phyloP scores from a whole-genome alignment of 2,797 vertebrate genomes.

The Mallotus villosus region DNA sequence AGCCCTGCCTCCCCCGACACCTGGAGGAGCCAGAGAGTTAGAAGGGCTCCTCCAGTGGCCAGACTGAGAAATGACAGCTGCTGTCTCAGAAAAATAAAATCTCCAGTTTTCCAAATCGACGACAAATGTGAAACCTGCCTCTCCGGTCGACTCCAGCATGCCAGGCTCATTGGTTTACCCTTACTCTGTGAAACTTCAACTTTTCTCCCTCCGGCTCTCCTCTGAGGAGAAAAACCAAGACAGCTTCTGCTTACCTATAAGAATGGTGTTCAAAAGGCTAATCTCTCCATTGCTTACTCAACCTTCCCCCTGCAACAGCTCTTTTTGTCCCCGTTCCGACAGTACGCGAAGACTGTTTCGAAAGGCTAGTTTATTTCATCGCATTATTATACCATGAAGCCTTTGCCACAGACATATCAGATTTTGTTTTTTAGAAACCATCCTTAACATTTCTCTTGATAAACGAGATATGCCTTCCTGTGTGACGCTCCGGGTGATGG shows the following conservation, averaged over 20 bases:
- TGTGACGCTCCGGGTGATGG: slow-evolving; percentile 43
- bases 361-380: slow-evolving; percentile 66
- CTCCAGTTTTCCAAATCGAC: background rate
- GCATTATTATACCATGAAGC: slow-evolving; percentile 74
- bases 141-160: slow-evolving; percentile 70
- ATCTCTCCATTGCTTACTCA: background rate
- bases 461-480: slow-evolving; percentile 71
- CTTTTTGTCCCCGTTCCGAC: background rate
- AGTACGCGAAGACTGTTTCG: slow-evolving; percentile 9
- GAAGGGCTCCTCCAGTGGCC: slow-evolving; percentile 40
- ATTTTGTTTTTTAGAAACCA: slow-evolving; percentile 57
- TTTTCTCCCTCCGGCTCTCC: slow-evolving; percentile 43
- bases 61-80: slow-evolving; percentile 9
- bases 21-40: slow-evolving; percentile 94
- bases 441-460: slow-evolving; percentile 66
- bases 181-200: slow-evolving; percentile 13
- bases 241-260: slow-evolving; percentile 16
- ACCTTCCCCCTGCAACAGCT: background rate
- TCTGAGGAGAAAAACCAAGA: slow-evolving; percentile 19
- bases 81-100: slow-evolving; percentile 6
- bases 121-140: slow-evolving; percentile 43
- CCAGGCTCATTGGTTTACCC: slow-evolving; percentile 63
- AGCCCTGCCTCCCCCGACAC: slow-evolving; percentile 78
- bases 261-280: background rate
- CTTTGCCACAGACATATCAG: slow-evolving; percentile 75